phyloP scores from a whole-genome alignment of 1,140 invertebrate species.

The Plectus sambesii region DNA sequence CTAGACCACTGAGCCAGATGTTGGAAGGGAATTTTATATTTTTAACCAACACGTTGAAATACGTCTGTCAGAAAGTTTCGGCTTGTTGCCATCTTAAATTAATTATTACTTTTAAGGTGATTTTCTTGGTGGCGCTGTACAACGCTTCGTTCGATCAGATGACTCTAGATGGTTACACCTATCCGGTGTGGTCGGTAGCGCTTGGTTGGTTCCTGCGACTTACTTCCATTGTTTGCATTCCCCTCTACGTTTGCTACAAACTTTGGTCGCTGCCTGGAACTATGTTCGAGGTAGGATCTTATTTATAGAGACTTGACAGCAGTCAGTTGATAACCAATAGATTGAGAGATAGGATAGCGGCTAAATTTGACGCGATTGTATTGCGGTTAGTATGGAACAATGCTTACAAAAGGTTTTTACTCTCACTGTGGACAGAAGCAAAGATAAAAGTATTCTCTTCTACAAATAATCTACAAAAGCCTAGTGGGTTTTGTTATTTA shows the following conservation, averaged over 20 bases:
- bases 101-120: constrained; percentile 24
- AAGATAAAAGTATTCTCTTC: too few species aligned
- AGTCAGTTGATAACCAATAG: too few species aligned
- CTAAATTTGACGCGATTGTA: too few species aligned
- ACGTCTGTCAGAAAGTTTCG: too few species aligned
- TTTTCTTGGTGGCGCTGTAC: constrained; percentile 37
- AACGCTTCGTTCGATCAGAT: constrained; percentile 35
- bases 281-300: constrained; percentile 17
- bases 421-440: too few species aligned
- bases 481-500: too few species aligned
- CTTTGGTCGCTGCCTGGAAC: constrained; percentile 25
- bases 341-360: too few species aligned
- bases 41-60: too few species aligned
- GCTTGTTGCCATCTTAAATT: background rate
- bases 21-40: too few species aligned
- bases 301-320: background rate
- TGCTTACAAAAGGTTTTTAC: too few species aligned
- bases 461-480: too few species aligned
- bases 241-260: constrained; percentile 31
- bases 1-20: background rate
- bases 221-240: constrained; percentile 34
- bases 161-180: constrained; percentile 31
- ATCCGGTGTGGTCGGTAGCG: constrained; percentile 38
- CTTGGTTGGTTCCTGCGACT: constrained; percentile 39
- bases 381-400: too few species aligned